Conservation (phyloP, 2,888 invertebrate species). For the Halocaridina rubra region DNA sequence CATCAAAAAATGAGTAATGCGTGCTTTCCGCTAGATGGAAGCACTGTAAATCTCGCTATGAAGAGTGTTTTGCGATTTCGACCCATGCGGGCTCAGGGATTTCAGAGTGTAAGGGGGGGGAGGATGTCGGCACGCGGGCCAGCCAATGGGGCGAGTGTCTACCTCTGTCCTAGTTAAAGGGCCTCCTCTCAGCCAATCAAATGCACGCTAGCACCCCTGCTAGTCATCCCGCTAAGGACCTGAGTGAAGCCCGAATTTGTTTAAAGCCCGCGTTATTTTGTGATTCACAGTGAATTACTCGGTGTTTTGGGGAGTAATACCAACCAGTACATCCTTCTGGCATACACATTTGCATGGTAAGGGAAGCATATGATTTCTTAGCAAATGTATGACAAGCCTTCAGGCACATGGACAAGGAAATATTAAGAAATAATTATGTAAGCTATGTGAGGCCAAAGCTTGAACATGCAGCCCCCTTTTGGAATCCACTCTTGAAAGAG, state of each 20-base stretch:
- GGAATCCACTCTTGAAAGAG: too few species aligned
- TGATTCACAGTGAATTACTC: not conserved
- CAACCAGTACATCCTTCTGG: not conserved
- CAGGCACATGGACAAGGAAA: too few species aligned
- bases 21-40: too few species aligned
- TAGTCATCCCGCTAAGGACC: not conserved
- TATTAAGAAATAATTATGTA: too few species aligned
- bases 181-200: not conserved
- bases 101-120: not conserved
- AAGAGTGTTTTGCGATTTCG: not conserved
- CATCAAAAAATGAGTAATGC: not conserved
- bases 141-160: not conserved
- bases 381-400: too few species aligned
- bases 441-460: too few species aligned
- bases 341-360: not conserved
- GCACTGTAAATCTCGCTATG: not conserved
- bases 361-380: too few species aligned
- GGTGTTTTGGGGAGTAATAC: not conserved
- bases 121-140: not conserved
- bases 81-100: not conserved
- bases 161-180: not conserved
- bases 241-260: not conserved
- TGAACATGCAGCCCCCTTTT: too few species aligned
- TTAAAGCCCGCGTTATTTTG: not conserved
- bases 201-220: not conserved